These are phyloP conservation scores for Atherinomorus stipes DNA, from an alignment of 2,113 vertebrate species.

Conservation along the genomic window DNA sequence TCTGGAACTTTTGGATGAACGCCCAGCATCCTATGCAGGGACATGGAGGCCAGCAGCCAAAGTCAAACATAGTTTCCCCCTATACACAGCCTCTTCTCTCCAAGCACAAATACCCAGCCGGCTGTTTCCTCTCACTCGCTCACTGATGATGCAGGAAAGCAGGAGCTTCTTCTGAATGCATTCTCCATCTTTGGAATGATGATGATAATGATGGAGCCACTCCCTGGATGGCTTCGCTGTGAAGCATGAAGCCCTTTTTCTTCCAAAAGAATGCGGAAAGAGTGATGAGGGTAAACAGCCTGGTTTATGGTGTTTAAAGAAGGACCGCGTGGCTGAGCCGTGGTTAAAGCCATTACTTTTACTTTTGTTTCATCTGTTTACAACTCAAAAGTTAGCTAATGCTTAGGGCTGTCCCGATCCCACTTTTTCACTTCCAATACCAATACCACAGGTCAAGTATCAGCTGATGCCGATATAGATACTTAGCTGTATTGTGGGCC, in stretches of 20 bases:
- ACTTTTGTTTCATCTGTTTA: too few species aligned
- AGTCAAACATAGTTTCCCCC: background rate
- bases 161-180: background rate
- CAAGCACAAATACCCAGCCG: background rate
- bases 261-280: background rate
- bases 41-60: conserved; percentile 35
- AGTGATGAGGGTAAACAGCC: background rate
- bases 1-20: conserved; percentile 36
- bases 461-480: too few species aligned
- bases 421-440: too few species aligned
- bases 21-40: conserved; percentile 35
- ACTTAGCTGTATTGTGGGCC: too few species aligned
- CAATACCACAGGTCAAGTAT: too few species aligned
- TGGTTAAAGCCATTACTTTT: background rate
- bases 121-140: conserved; percentile 4
- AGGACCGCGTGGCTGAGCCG: background rate
- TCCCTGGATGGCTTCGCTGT: conserved; percentile 1
- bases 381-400: too few species aligned
- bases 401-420: too few species aligned
- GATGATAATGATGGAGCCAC: background rate
- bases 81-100: background rate
- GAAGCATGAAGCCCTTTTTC: background rate
- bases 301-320: background rate
- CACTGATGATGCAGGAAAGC: background rate
- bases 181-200: conserved; percentile 8